Evolutionary conservation across 2,888 invertebrate genomes (phyloP).

Genomic region (Dasysyrphus tricinctus): DNA sequence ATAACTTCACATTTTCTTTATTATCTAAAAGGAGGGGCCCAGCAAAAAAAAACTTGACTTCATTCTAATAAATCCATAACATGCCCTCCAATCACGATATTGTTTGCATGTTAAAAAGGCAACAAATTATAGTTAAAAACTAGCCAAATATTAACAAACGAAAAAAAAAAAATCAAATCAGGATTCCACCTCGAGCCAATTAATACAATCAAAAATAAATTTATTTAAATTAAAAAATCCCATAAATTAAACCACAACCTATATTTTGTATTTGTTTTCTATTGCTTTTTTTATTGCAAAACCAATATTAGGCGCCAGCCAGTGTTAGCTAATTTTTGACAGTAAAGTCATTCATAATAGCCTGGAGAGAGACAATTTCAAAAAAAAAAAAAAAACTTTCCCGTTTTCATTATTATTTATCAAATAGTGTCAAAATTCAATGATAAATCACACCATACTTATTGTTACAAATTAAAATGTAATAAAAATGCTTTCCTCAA

Average conservation of each 20-base stretch:
- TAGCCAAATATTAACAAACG: not conserved
- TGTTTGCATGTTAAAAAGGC: not conserved
- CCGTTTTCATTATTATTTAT: conserved; percentile 34
- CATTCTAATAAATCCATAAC: not conserved
- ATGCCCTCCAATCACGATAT: not conserved
- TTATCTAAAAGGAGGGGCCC: no score
- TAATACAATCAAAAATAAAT: conserved; percentile 55
- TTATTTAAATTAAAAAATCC: conserved; percentile 55
- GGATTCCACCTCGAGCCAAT: conserved; percentile 40
- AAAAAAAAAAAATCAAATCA: conserved; percentile 5
- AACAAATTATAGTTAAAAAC: not conserved
- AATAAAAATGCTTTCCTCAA: conserved; percentile 1
- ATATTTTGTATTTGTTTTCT: conserved; percentile 21
- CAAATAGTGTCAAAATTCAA: conserved; percentile 68
- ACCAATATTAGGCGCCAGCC: conserved; percentile 54
- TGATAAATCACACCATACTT: conserved; percentile 60
- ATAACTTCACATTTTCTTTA: no score
- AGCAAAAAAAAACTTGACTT: no score
- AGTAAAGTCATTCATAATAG: conserved; percentile 37
- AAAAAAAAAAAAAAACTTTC: not conserved
- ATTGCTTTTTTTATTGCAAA: not conserved
- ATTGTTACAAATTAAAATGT: conserved; percentile 52
- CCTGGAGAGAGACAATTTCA: not conserved
- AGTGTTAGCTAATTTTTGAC: conserved; percentile 45
- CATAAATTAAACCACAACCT: conserved; percentile 57